Evolutionary conservation across 2,888 invertebrate genomes (phyloP).

Genomic region (Drosophila lutescens): DNA sequence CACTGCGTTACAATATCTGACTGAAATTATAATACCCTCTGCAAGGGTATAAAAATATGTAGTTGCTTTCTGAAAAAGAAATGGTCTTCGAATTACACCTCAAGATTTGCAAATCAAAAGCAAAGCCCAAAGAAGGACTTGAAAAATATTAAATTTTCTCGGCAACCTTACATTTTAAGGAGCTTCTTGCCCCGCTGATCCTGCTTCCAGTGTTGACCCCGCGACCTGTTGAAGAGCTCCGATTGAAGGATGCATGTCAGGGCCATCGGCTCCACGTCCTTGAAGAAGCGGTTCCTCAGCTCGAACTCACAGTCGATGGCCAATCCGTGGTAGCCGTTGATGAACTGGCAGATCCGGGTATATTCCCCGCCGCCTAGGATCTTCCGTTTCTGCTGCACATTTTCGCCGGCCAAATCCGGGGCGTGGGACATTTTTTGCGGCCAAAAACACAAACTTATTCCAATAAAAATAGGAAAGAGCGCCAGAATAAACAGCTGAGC

Average conservation of each 20-base stretch:
- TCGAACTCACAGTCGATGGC: slow-evolving; percentile 87
- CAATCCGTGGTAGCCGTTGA: slow-evolving; percentile 86
- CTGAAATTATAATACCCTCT: no score
- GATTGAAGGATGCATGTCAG: slow-evolving; percentile 89
- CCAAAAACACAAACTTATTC: neutral
- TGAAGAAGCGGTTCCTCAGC: slow-evolving; percentile 86
- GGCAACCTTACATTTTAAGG: slow-evolving; percentile 72
- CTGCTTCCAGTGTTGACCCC: slow-evolving; percentile 87
- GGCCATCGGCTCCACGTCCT: slow-evolving; percentile 86
- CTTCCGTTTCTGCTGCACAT: slow-evolving; percentile 50
- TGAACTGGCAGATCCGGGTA: slow-evolving; percentile 83
- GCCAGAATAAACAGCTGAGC: slow-evolving; percentile 30
- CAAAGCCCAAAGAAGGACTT: no score
- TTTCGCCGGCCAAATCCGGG: slow-evolving; percentile 13
- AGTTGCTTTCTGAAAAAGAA: no score
- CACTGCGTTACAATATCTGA: no score
- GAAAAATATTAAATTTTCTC: neutral
- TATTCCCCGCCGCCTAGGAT: slow-evolving; percentile 70
- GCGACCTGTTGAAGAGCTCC: slow-evolving; percentile 88
- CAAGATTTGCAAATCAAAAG: no score
- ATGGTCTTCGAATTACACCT: no score
- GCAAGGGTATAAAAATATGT: no score
- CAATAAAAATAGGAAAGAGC: slow-evolving; percentile 9
- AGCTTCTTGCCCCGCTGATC: slow-evolving; percentile 86
- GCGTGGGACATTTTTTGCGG: slow-evolving; percentile 8